Evolutionary conservation across 2,888 invertebrate species (phyloP).

Genomic region (Colletes collaris): DNA sequence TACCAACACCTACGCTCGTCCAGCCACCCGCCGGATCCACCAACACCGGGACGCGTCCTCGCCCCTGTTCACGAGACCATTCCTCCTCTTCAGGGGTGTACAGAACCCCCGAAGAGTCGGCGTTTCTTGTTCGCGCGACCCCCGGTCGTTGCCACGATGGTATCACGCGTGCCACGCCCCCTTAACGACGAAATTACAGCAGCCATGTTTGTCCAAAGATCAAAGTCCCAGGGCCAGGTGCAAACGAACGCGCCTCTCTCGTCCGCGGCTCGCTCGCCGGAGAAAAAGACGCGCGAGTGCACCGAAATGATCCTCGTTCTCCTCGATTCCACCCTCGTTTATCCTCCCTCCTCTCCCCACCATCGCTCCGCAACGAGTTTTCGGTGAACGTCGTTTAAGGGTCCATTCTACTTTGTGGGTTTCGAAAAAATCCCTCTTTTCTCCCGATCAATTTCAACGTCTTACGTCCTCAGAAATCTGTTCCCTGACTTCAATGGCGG

Average conservation of each 20-base stretch:
- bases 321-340: slow-evolving; percentile 8
- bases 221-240: slow-evolving; percentile 71
- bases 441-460: too few species aligned
- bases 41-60: slow-evolving; percentile 8
- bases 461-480: too few species aligned
- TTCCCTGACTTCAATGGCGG: too few species aligned
- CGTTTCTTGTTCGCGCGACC: slow-evolving; percentile 62
- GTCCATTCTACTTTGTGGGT: too few species aligned
- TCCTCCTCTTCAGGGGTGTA: slow-evolving; percentile 42
- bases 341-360: background rate
- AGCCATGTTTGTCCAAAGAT: slow-evolving; percentile 73
- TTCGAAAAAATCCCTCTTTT: too few species aligned
- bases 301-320: slow-evolving; percentile 21
- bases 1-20: slow-evolving; percentile 35
- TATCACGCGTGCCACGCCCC: slow-evolving; percentile 73
- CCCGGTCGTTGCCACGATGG: slow-evolving; percentile 57
- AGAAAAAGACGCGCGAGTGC: slow-evolving; percentile 35
- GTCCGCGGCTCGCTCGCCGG: slow-evolving; percentile 18
- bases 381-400: slow-evolving; percentile 1
- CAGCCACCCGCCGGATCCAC: slow-evolving; percentile 1
- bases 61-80: slow-evolving; percentile 20
- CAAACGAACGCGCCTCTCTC: slow-evolving; percentile 42
- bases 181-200: slow-evolving; percentile 72
- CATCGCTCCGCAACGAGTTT: background rate
- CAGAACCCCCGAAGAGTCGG: slow-evolving; percentile 56